Evolutionary conservation across 2,888 invertebrate genomes (phyloP).

Genomic region (Achlya flavicornis): DNA sequence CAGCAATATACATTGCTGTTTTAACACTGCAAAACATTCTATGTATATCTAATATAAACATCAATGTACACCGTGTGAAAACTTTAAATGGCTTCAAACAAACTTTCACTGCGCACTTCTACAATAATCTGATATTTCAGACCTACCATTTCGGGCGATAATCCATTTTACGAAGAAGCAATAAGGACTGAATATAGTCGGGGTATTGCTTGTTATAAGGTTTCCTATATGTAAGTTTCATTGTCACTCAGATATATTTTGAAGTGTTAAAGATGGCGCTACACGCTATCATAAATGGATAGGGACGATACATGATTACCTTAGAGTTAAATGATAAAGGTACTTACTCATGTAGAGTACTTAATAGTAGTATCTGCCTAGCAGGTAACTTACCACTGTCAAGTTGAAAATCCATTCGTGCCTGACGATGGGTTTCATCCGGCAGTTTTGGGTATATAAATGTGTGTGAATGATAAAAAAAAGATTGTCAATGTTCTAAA

Average conservation of each 20-base stretch:
- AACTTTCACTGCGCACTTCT: constrained; percentile 42
- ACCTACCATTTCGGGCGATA: constrained; percentile 40
- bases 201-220: constrained; percentile 54
- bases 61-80: constrained; percentile 30
- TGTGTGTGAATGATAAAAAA: no score
- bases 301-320: background rate
- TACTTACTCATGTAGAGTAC: background rate
- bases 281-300: constrained; percentile 29
- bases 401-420: no score
- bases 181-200: constrained; percentile 38
- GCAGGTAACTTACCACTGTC: no score
- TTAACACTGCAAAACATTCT: constrained; percentile 20
- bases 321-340: background rate
- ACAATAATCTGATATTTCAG: constrained; percentile 48
- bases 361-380: no score
- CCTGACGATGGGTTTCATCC: no score
- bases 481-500: background rate
- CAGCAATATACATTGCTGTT: constrained; percentile 33
- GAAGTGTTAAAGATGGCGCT: constrained; percentile 42
- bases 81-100: constrained; percentile 19
- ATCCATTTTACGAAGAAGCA: constrained; percentile 39
- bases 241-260: constrained; percentile 54
- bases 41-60: constrained; percentile 20
- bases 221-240: constrained; percentile 65
- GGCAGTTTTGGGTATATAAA: no score